phyloP scores from a whole-genome alignment of 2,888 invertebrate species.

The Tetheella fluctuosa region DNA sequence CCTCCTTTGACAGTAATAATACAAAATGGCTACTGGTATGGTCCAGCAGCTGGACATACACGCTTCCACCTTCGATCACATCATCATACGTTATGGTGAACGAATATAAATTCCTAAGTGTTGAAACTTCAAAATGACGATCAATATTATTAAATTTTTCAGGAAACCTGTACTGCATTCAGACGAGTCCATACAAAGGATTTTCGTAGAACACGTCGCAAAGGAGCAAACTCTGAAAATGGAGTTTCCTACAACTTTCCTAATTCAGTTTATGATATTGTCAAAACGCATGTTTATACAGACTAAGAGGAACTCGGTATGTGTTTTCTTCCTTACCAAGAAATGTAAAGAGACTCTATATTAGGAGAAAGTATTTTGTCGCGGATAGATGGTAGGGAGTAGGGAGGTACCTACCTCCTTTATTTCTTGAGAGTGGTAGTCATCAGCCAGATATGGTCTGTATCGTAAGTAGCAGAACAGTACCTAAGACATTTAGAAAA shows the following conservation, averaged over 20 bases:
- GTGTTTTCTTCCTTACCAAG: slow-evolving; percentile 23
- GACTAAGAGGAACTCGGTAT: slow-evolving; percentile 80
- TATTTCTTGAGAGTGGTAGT: too few relatives aligned
- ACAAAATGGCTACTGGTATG: neutral
- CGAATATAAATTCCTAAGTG: too few relatives aligned
- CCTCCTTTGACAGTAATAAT: too few relatives aligned
- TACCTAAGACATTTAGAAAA: too few relatives aligned
- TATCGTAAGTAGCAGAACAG: too few relatives aligned
- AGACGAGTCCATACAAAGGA: slow-evolving; percentile 73
- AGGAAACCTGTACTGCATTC: slow-evolving; percentile 74
- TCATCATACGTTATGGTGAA: too few relatives aligned
- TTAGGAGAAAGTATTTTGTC: too few relatives aligned
- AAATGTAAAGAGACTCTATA: too few relatives aligned
- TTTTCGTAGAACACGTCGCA: slow-evolving; percentile 73
- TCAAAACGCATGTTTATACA: slow-evolving; percentile 82
- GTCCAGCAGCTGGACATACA: neutral
- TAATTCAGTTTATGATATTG: slow-evolving; percentile 81
- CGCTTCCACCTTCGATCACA: neutral
- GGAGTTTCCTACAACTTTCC: slow-evolving; percentile 82
- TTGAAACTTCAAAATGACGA: neutral
- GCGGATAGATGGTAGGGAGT: too few relatives aligned
- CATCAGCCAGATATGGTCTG: too few relatives aligned
- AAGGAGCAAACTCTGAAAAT: slow-evolving; percentile 72
- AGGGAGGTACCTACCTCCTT: too few relatives aligned
- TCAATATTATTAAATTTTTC: slow-evolving; percentile 30